Conservation (phyloP, 2,888 invertebrate genomes). For the Apotomis betuletana region DNA sequence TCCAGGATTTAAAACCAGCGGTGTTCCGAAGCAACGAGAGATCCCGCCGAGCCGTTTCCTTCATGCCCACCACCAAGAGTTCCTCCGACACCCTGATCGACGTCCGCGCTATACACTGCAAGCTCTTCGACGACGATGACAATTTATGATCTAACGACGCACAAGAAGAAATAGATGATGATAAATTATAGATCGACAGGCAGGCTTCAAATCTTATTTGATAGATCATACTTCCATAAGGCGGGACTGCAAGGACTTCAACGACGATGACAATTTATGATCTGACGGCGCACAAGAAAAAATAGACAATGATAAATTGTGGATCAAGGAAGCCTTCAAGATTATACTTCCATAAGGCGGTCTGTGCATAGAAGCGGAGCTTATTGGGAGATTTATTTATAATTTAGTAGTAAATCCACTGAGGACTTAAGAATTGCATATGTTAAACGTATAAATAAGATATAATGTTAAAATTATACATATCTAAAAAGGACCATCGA, state of each 20-base stretch:
- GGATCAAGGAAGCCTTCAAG: too few species aligned
- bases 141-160: slow-evolving; percentile 53
- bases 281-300: too few species aligned
- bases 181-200: too few species aligned
- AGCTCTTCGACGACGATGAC: slow-evolving; percentile 69
- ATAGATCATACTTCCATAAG: too few species aligned
- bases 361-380: too few species aligned
- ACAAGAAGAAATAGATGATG: not conserved
- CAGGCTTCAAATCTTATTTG: too few species aligned
- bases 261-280: too few species aligned
- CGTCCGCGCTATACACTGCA: slow-evolving; percentile 72
- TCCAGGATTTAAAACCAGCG: slow-evolving; percentile 81
- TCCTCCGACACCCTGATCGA: slow-evolving; percentile 79
- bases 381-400: not conserved
- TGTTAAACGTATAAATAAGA: too few species aligned
- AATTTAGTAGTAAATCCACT: not conserved
- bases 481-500: not conserved
- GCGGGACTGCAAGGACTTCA: too few species aligned
- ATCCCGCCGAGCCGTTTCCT: slow-evolving; percentile 87
- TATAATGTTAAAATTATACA: too few species aligned
- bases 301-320: too few species aligned
- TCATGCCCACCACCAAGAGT: slow-evolving; percentile 86
- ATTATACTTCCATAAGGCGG: too few species aligned
- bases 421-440: not conserved
- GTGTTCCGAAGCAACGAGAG: slow-evolving; percentile 83